Conservation (phyloP, 92 coral and sea anemone species). For the Parazoanthus atlanticus region DNA sequence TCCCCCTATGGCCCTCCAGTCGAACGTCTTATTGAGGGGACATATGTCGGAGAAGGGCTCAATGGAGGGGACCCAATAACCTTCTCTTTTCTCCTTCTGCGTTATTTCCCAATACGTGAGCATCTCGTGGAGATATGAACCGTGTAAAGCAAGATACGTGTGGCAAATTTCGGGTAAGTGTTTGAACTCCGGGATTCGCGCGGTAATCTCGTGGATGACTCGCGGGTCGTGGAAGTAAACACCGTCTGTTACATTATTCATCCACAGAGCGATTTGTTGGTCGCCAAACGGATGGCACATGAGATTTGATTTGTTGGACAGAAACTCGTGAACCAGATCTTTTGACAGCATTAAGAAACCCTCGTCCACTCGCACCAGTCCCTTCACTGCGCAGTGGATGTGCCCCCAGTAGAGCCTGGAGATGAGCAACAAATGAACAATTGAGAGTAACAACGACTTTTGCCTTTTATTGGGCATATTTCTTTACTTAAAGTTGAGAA, state of each 20-base stretch:
- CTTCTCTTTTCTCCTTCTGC: slow-evolving; percentile 46
- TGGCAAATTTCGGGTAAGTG: slow-evolving; percentile 63
- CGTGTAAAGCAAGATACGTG: slow-evolving; percentile 83
- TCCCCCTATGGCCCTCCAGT: slow-evolving; percentile 89
- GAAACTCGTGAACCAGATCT: slow-evolving; percentile 78
- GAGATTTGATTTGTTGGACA: slow-evolving; percentile 60
- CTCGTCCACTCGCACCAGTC: slow-evolving; percentile 92
- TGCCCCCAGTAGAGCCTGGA: slow-evolving; percentile 95
- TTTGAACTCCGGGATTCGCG: slow-evolving; percentile 73
- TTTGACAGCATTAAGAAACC: slow-evolving; percentile 83
- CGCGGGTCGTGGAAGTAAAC: slow-evolving; percentile 92
- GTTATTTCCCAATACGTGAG: slow-evolving; percentile 80
- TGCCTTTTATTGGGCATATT: background rate
- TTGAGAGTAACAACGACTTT: background rate
- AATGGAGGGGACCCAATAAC: slow-evolving; percentile 83
- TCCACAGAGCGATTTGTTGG: slow-evolving; percentile 93
- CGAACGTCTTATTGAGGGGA: slow-evolving; percentile 72
- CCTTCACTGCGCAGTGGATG: slow-evolving; percentile 82
- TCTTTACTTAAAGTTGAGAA: background rate
- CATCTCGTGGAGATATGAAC: slow-evolving; percentile 85
- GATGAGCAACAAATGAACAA: background rate
- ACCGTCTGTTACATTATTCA: slow-evolving; percentile 78
- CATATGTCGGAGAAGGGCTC: slow-evolving; percentile 76
- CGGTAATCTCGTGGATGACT: slow-evolving; percentile 78
- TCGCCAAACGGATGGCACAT: slow-evolving; percentile 97